Evolutionary conservation across 1,140 invertebrate genomes (phyloP).

Genomic region (Brachionus manjavacas): DNA sequence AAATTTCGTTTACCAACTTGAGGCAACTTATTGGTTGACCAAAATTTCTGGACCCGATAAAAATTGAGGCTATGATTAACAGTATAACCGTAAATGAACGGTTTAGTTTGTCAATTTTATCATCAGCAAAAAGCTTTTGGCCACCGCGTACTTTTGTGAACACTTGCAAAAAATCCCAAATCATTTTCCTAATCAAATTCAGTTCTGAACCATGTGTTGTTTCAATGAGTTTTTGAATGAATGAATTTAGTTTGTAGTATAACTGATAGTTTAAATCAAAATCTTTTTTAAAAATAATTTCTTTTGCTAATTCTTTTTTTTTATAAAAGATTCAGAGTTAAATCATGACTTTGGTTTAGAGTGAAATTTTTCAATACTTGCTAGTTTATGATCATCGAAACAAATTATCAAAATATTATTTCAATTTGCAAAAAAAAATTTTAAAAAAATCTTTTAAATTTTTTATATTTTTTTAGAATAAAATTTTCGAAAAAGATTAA

Average conservation of each 20-base stretch:
- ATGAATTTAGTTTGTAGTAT: neutral
- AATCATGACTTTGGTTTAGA: neutral
- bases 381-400: neutral
- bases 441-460: neutral
- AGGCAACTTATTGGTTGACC: constrained; percentile 11
- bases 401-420: neutral
- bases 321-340: neutral
- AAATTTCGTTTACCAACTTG: neutral
- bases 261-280: neutral
- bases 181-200: neutral
- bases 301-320: neutral
- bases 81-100: constrained; percentile 1
- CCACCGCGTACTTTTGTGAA: constrained; percentile 2
- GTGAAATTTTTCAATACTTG: neutral
- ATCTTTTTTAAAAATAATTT: neutral
- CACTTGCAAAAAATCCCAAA: constrained; percentile 14
- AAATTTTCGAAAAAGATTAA: too few relatives aligned
- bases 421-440: neutral
- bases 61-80: neutral
- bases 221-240: neutral
- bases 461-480: neutral
- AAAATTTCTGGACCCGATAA: constrained; percentile 27
- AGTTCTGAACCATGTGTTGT: neutral
- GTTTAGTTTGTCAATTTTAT: constrained; percentile 31
- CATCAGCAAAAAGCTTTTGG: constrained; percentile 33